A percentile compares a stretch with the other conserved stretches of the same genome.
phyloP scores from a whole-genome alignment of 1,140 invertebrate genomes.

The Bombus pascuorum region DNA sequence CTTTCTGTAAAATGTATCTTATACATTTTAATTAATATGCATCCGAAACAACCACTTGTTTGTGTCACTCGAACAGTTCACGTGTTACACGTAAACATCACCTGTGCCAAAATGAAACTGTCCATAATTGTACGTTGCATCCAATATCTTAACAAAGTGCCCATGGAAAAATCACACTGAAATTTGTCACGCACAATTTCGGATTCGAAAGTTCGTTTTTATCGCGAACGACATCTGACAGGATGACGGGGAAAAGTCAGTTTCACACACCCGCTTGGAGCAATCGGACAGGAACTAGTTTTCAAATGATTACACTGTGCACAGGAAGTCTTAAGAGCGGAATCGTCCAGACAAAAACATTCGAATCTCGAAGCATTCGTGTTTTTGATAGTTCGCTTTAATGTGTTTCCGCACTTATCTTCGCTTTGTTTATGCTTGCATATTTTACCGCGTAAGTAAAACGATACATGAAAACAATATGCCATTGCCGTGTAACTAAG shows the following conservation, averaged over 20 bases:
- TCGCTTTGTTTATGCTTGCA: constrained; percentile 22
- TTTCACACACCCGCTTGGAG: background rate
- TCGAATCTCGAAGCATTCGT: background rate
- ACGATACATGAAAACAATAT: background rate
- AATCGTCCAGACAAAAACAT: background rate
- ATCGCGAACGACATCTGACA: background rate
- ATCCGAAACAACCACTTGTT: constrained; percentile 33
- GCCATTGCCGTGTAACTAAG: background rate
- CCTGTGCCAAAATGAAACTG: background rate
- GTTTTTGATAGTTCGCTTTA: background rate
- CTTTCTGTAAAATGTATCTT: background rate
- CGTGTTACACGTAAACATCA: background rate
- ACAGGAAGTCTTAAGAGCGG: background rate
- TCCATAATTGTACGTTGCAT: background rate
- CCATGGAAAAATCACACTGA: background rate
- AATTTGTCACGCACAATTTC: background rate
- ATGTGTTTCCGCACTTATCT: background rate
- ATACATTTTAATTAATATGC: constrained; percentile 19
- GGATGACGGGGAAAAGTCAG: background rate
- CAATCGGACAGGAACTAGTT: constrained; percentile 37
- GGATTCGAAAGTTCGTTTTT: constrained; percentile 6
- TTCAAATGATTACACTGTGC: background rate
- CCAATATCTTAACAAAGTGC: background rate
- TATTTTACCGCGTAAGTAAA: background rate
- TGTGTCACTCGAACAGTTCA: constrained; percentile 27